Evolutionary conservation across 2,888 invertebrate genomes (phyloP).

Genomic region (Parthenolecanium corni): DNA sequence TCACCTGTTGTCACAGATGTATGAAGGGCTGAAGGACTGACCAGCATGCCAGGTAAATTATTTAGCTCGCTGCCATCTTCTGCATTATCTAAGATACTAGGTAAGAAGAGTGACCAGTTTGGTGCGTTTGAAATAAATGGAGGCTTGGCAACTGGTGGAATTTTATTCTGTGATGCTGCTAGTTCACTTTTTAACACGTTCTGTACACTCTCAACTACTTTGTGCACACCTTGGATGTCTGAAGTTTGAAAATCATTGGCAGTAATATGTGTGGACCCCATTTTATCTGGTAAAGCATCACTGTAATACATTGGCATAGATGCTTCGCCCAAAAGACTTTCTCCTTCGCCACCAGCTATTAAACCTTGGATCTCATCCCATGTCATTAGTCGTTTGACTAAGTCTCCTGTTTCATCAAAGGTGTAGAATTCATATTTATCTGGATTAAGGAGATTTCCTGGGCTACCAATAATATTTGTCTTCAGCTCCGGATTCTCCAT

Average conservation of each 20-base stretch:
- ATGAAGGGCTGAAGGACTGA: not conserved
- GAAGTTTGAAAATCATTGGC: slow-evolving; percentile 28
- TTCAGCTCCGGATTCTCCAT: slow-evolving; percentile 40
- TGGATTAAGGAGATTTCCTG: slow-evolving; percentile 64
- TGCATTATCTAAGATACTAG: slow-evolving; percentile 64
- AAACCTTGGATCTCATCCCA: slow-evolving; percentile 72
- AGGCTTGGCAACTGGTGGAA: slow-evolving; percentile 31
- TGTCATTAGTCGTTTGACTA: slow-evolving; percentile 72
- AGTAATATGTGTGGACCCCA: not conserved
- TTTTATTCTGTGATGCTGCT: slow-evolving; percentile 42
- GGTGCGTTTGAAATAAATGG: slow-evolving; percentile 43
- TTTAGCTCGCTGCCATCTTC: slow-evolving; percentile 40
- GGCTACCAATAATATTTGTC: slow-evolving; percentile 44
- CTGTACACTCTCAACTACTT: slow-evolving; percentile 70
- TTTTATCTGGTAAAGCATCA: slow-evolving; percentile 2
- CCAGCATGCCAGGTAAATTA: not conserved
- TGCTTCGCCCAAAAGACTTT: slow-evolving; percentile 31
- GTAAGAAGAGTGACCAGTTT: slow-evolving; percentile 70
- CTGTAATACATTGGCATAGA: slow-evolving; percentile 39
- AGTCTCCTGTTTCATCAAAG: slow-evolving; percentile 69
- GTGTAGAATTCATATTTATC: slow-evolving; percentile 80
- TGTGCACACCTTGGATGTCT: slow-evolving; percentile 47
- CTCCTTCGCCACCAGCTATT: slow-evolving; percentile 65
- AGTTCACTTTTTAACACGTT: slow-evolving; percentile 69
- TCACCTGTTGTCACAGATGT: not conserved